phyloP scores from a whole-genome alignment of 2,888 invertebrate species.

The Camptogramma bilineatum region DNA sequence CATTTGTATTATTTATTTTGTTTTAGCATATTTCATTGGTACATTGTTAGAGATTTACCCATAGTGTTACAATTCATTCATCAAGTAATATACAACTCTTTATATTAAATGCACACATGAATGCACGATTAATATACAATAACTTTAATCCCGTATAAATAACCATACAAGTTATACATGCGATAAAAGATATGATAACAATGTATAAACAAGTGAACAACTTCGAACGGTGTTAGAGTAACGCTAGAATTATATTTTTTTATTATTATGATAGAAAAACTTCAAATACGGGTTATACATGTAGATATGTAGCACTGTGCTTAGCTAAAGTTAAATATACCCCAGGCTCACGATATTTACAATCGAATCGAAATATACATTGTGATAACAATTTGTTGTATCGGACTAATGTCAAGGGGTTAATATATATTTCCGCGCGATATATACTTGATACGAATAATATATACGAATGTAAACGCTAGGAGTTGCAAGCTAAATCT shows the following conservation, averaged over 20 bases:
- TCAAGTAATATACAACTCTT: constrained; percentile 80
- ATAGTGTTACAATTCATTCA: constrained; percentile 70
- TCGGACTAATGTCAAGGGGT: constrained; percentile 64
- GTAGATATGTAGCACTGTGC: constrained; percentile 82
- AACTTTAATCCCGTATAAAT: constrained; percentile 67
- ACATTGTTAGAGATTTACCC: constrained; percentile 82
- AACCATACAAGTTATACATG: constrained; percentile 80
- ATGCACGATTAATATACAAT: constrained; percentile 80
- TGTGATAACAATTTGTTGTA: constrained; percentile 58
- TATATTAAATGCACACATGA: constrained; percentile 79
- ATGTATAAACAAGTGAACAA: constrained; percentile 85
- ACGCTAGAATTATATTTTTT: constrained; percentile 72
- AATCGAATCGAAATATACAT: constrained; percentile 63
- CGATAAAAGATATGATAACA: constrained; percentile 84
- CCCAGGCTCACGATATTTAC: constrained; percentile 71
- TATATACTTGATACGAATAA: constrained; percentile 42
- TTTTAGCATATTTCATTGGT: constrained; percentile 83
- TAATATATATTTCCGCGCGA: constrained; percentile 48
- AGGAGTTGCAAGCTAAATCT: constrained; percentile 80
- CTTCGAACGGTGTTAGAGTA: constrained; percentile 80
- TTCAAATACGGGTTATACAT: constrained; percentile 73
- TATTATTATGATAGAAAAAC: constrained; percentile 77
- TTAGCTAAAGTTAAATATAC: constrained; percentile 71
- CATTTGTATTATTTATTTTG: constrained; percentile 84
- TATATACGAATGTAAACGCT: constrained; percentile 65